Percentiles rank a stretch among this genome's conserved stretches.
These are phyloP conservation scores for Cephus rjabovi DNA, from an alignment of 2,888 invertebrate genomes.

Conservation along the genomic window DNA sequence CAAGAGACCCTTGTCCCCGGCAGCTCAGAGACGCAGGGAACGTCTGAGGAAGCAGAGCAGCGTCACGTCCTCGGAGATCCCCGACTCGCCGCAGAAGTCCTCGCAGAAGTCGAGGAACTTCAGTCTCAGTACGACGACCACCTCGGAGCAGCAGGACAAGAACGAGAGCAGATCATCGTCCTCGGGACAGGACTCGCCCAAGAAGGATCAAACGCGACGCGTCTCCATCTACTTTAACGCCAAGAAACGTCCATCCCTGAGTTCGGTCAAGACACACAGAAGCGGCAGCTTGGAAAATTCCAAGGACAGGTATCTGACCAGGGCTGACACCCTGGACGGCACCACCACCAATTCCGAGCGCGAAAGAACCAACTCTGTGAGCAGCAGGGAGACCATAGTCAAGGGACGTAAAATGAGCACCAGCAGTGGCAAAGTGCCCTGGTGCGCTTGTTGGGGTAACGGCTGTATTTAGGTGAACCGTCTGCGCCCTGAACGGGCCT, in stretches of 20 bases:
- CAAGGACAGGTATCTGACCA: slow-evolving; percentile 28
- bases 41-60: slow-evolving; percentile 48
- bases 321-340: slow-evolving; percentile 42
- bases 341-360: slow-evolving; percentile 69
- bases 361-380: slow-evolving; percentile 76
- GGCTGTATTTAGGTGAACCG: slow-evolving; percentile 72
- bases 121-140: slow-evolving; percentile 26
- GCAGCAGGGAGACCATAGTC: slow-evolving; percentile 69
- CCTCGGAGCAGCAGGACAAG: slow-evolving; percentile 49
- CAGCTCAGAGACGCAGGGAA: slow-evolving; percentile 39
- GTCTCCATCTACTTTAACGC: slow-evolving; percentile 54
- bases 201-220: slow-evolving; percentile 53
- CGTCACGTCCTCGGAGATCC: slow-evolving; percentile 42
- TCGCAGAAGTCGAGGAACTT: slow-evolving; percentile 26
- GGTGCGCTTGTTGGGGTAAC: slow-evolving; percentile 89
- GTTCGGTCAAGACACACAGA: slow-evolving; percentile 47
- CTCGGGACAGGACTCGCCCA: slow-evolving; percentile 65
- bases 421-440: slow-evolving; percentile 80
- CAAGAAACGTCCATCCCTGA: slow-evolving; percentile 53
- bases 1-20: slow-evolving; percentile 27
- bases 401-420: slow-evolving; percentile 75
- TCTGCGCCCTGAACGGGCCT: too few species aligned
- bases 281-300: slow-evolving; percentile 50
- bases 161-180: slow-evolving; percentile 63
- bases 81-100: slow-evolving; percentile 37